Conservation (phyloP, 2,113 vertebrate genomes). For the Ciconia stormi region DNA sequence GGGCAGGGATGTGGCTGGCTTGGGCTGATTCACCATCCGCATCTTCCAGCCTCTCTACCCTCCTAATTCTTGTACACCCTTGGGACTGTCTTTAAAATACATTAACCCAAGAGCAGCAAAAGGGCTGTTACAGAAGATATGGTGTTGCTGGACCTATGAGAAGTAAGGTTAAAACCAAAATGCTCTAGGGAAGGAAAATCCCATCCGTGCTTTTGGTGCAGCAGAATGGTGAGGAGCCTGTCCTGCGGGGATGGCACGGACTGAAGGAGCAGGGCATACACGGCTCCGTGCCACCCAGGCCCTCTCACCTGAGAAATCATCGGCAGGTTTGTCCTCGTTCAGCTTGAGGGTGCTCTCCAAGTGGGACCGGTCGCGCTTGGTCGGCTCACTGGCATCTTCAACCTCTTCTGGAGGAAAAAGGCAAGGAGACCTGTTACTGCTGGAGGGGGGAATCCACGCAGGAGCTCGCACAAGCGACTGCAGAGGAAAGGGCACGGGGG, state of each 20-base stretch:
- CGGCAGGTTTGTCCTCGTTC: constrained; percentile 85
- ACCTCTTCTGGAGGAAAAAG: constrained; percentile 79
- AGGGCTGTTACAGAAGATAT: not conserved
- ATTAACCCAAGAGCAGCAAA: not conserved
- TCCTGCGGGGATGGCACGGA: not conserved
- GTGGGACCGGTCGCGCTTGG: constrained; percentile 89
- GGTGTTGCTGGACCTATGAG: not conserved
- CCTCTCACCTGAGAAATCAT: constrained; percentile 87
- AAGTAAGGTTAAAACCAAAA: not conserved
- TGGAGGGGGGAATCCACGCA: not conserved
- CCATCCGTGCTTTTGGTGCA: not conserved
- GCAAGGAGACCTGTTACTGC: not conserved
- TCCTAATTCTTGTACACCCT: not conserved
- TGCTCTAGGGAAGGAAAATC: not conserved
- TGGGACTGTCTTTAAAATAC: not conserved
- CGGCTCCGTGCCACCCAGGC: not conserved
- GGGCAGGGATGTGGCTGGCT: not conserved
- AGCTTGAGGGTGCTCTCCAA: constrained; percentile 92
- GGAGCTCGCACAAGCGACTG: not conserved
- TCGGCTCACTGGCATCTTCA: constrained; percentile 75
- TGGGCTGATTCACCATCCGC: not conserved
- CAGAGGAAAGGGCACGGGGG: not conserved
- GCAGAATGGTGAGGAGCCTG: not conserved
- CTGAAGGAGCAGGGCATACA: not conserved
- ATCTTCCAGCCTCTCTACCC: not conserved